Conservation (phyloP, 30 jellyfish, hydroid and myxozoan genomes). For the Clytia hemisphaerica region DNA sequence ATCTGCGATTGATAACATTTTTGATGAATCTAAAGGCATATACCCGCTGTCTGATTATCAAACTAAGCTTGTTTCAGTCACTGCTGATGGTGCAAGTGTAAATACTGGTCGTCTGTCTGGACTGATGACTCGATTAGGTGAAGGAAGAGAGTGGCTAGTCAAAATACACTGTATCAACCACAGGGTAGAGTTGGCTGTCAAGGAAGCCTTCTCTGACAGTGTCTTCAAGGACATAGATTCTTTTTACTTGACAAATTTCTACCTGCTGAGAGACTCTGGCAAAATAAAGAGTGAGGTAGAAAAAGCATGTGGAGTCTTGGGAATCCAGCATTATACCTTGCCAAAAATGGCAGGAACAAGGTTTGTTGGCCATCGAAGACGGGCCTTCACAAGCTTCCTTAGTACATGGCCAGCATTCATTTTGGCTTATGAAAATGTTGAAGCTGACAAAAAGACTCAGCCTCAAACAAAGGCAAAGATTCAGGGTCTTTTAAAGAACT, state of each 20-base stretch:
- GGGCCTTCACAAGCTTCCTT: constrained; percentile 14
- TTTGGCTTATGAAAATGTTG: constrained; percentile 22
- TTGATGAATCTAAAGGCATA: neutral
- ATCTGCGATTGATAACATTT: constrained; percentile 9
- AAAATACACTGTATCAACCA: constrained; percentile 56
- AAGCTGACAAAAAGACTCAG: constrained; percentile 10
- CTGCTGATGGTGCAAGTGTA: constrained; percentile 58
- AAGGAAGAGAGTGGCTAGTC: constrained; percentile 57
- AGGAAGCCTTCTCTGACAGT: constrained; percentile 23
- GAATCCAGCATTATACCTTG: neutral
- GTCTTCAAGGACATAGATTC: constrained; percentile 33
- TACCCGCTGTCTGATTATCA: neutral
- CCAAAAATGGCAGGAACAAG: constrained; percentile 18
- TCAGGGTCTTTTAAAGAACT: constrained; percentile 9
- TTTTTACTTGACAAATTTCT: constrained; percentile 25
- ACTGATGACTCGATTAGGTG: constrained; percentile 43
- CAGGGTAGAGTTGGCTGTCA: constrained; percentile 48
- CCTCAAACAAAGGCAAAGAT: constrained; percentile 14
- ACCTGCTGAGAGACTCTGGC: constrained; percentile 40
- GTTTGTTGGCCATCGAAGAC: constrained; percentile 20
- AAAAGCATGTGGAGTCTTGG: constrained; percentile 1
- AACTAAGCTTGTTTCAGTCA: constrained; percentile 17
- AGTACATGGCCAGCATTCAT: constrained; percentile 32
- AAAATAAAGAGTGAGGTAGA: constrained; percentile 9
- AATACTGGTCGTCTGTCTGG: constrained; percentile 37